Percentiles rank a stretch among this genome's conserved stretches.
phyloP scores from a whole-genome alignment of 2,113 vertebrate species.

The Caranx ignobilis region DNA sequence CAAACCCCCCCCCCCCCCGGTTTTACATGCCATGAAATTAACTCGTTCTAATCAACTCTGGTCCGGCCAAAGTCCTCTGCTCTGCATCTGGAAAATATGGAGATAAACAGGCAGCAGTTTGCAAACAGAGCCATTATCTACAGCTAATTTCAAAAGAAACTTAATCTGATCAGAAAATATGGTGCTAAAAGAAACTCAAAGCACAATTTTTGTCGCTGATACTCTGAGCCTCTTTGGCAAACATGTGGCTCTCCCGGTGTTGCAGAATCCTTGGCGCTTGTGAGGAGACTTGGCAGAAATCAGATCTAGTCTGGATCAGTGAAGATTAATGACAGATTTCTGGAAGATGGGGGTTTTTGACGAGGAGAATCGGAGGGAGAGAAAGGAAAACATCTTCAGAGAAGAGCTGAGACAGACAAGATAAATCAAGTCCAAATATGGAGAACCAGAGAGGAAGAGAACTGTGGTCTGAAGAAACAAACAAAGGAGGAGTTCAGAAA shows the following conservation, averaged over 20 bases:
- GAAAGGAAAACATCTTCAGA: constrained; percentile 17
- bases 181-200: constrained; percentile 18
- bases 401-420: constrained; percentile 34
- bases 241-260: neutral
- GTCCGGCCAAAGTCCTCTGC: neutral
- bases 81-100: constrained; percentile 12
- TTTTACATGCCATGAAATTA: constrained; percentile 73
- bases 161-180: constrained; percentile 19
- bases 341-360: constrained; percentile 18
- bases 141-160: neutral
- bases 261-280: constrained; percentile 41
- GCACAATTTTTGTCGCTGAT: neutral
- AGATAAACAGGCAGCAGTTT: neutral
- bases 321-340: constrained; percentile 50
- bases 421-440: constrained; percentile 69
- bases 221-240: constrained; percentile 24
- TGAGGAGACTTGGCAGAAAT: constrained; percentile 47
- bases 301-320: constrained; percentile 32
- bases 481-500: constrained; percentile 43
- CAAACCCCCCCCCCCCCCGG: constrained; percentile 53
- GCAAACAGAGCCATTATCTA: neutral
- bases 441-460: constrained; percentile 40
- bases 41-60: constrained; percentile 70
- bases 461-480: constrained; percentile 39
- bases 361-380: neutral